Evolutionary conservation across 2,113 vertebrate species (phyloP).

Genomic region (Crypturellus undulatus): DNA sequence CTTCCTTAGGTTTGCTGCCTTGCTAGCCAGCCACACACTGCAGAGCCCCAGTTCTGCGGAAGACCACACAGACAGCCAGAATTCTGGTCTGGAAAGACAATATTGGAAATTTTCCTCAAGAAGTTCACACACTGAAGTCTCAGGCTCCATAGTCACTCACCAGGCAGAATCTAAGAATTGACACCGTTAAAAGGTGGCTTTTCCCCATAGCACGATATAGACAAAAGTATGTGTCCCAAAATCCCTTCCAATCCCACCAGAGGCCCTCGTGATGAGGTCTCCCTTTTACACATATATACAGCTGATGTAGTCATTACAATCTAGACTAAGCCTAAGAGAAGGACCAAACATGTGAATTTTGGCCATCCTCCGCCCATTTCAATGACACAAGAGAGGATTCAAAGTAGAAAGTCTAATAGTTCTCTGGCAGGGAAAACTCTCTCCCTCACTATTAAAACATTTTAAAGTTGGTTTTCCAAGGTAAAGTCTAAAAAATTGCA

Average conservation of each 20-base stretch:
- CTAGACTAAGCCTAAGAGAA: conserved; percentile 60
- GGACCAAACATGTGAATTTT: conserved; percentile 21
- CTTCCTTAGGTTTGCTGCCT: background rate
- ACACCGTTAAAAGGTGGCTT: rapidly evolving
- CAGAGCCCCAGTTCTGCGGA: background rate
- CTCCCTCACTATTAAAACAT: background rate
- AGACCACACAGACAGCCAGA: background rate
- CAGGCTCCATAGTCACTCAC: background rate
- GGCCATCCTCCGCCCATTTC: conserved; percentile 11
- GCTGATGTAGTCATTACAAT: conserved; percentile 59
- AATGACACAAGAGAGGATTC: background rate
- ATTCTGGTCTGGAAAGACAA: background rate
- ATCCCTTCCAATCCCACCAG: background rate
- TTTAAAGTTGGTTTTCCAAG: conserved; percentile 10
- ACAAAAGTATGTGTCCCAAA: background rate
- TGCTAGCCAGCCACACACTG: background rate
- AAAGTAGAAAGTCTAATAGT: background rate
- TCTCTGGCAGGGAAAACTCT: background rate
- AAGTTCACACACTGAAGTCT: background rate
- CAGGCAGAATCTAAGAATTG: background rate
- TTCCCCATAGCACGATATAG: background rate
- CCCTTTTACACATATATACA: conserved; percentile 47
- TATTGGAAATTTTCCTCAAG: background rate
- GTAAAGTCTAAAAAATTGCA: background rate
- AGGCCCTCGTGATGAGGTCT: background rate